These are phyloP conservation scores for Aricia agestis DNA, from an alignment of 1,140 invertebrate genomes.

Conservation along the genomic window DNA sequence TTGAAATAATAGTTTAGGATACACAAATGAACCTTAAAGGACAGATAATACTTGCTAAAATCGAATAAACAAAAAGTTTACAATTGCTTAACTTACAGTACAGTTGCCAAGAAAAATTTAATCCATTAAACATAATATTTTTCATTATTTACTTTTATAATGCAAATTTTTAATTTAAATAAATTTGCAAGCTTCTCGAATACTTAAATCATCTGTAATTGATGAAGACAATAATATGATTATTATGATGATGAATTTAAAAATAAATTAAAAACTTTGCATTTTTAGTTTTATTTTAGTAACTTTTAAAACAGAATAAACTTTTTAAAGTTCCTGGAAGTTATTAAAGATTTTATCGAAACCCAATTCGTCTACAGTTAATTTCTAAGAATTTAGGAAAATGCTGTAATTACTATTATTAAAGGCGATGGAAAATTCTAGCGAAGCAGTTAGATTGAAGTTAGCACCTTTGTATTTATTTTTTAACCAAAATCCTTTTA, in stretches of 20 bases:
- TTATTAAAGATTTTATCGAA: neutral
- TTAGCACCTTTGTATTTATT: neutral
- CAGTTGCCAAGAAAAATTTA: neutral
- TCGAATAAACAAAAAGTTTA: neutral
- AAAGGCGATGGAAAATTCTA: neutral
- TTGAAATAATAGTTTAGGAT: neutral
- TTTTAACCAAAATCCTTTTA: neutral
- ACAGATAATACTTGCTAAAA: constrained; percentile 12
- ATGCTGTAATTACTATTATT: neutral
- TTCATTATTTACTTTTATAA: too few relatives aligned
- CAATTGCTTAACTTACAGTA: neutral
- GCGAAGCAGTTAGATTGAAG: neutral
- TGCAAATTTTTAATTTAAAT: too few relatives aligned
- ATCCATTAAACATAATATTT: neutral
- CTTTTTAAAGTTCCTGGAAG: neutral
- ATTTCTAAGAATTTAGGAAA: neutral
- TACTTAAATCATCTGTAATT: too few relatives aligned
- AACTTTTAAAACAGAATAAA: neutral
- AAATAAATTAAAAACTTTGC: too few relatives aligned
- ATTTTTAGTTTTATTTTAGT: neutral
- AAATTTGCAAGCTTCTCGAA: too few relatives aligned
- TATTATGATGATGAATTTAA: too few relatives aligned
- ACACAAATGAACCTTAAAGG: constrained; percentile 9
- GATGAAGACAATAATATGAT: too few relatives aligned
- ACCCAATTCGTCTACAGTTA: neutral